Percentiles rank a stretch among this genome's conserved stretches.
Conservation (phyloP, 2,888 invertebrate species). For the Brachynemurus nebulosus region DNA sequence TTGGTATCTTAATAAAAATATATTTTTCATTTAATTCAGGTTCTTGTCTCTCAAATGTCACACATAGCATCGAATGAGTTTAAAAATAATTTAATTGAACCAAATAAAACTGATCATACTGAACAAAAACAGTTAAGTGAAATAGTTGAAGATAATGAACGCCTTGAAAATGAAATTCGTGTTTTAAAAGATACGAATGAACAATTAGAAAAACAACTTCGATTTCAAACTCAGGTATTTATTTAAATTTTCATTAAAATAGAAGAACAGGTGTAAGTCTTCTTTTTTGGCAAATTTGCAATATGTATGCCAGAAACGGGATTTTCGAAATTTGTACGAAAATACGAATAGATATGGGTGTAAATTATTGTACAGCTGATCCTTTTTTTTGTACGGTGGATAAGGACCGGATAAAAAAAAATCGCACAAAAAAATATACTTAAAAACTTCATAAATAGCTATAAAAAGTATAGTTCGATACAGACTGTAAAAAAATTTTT, state of each 20-base stretch:
- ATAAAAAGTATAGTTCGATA: too few species aligned
- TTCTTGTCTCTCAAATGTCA: slow-evolving; percentile 56
- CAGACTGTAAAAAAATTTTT: too few species aligned
- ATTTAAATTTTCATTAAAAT: slow-evolving; percentile 8
- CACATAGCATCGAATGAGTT: slow-evolving; percentile 50
- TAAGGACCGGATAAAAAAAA: too few species aligned
- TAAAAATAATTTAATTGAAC: slow-evolving; percentile 28
- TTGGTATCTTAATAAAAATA: too few species aligned
- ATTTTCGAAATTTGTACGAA: too few species aligned
- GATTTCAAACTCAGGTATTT: slow-evolving; percentile 65
- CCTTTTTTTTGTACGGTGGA: too few species aligned
- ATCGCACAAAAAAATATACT: too few species aligned
- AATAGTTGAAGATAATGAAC: slow-evolving; percentile 36
- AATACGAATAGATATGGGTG: too few species aligned
- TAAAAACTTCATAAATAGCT: too few species aligned
- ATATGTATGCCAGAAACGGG: too few species aligned
- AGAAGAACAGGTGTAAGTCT: not conserved
- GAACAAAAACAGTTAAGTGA: slow-evolving; percentile 31
- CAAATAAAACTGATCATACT: not conserved
- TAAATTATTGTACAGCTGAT: too few species aligned
- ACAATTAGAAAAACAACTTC: slow-evolving; percentile 64
- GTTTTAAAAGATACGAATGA: slow-evolving; percentile 52
- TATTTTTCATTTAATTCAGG: slow-evolving; percentile 42
- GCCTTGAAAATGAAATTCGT: slow-evolving; percentile 45
- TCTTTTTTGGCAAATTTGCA: too few species aligned